Evolutionary conservation across 2,113 vertebrate species (phyloP).

Genomic region (Baryphthengus martii): DNA sequence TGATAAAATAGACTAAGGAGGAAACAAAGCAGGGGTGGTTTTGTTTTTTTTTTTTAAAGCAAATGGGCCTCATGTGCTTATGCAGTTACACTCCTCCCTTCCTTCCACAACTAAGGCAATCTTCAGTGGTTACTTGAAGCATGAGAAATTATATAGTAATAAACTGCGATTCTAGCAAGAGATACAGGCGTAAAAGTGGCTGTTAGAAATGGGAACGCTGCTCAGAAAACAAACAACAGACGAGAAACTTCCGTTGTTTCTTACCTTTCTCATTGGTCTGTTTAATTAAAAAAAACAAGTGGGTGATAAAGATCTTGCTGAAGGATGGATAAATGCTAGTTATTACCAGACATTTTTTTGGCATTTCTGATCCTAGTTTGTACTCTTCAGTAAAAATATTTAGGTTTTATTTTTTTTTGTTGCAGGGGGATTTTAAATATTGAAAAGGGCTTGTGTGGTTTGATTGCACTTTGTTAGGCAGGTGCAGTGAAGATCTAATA

Average conservation of each 20-base stretch:
- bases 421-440: neutral
- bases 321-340: conserved; percentile 1
- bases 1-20: conserved; percentile 52
- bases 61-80: conserved; percentile 17
- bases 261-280: conserved; percentile 34
- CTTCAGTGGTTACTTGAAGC: conserved; percentile 36
- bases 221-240: conserved; percentile 11
- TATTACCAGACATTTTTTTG: neutral
- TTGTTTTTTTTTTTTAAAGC: conserved; percentile 52
- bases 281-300: conserved; percentile 50
- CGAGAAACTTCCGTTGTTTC: conserved; percentile 25
- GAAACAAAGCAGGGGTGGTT: conserved; percentile 44
- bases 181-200: neutral
- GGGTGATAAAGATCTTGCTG: conserved; percentile 49
- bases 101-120: neutral
- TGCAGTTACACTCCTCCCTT: conserved; percentile 35
- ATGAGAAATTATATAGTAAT: conserved; percentile 33
- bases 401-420: too few species aligned
- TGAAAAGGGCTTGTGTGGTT: neutral
- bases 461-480: neutral
- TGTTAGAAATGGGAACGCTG: conserved; percentile 8
- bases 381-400: neutral
- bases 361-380: neutral
- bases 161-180: conserved; percentile 3
- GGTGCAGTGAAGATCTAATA: neutral